These are phyloP conservation scores for Rhingia rostrata DNA, from an alignment of 2,888 invertebrate species.

Conservation along the genomic window DNA sequence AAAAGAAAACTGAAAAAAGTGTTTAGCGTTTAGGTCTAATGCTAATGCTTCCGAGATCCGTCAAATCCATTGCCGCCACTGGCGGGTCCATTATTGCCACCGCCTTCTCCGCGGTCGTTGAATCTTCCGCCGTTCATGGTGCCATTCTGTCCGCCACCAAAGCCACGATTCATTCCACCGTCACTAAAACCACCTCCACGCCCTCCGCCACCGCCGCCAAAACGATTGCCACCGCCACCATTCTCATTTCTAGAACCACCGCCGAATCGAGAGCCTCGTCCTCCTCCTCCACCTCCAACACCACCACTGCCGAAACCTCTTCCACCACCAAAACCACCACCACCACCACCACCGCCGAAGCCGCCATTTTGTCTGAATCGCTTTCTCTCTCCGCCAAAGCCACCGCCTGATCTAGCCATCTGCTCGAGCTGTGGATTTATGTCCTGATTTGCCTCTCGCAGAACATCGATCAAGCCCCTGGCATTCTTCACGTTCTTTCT, in stretches of 20 bases:
- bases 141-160: constrained; percentile 43
- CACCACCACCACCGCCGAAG: constrained; percentile 82
- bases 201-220: constrained; percentile 65
- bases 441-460: constrained; percentile 94
- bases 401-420: constrained; percentile 86
- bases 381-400: constrained; percentile 56
- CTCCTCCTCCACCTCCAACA: constrained; percentile 72
- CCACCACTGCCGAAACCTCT: constrained; percentile 73
- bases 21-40: constrained; percentile 43
- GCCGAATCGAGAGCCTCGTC: constrained; percentile 62
- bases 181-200: constrained; percentile 63
- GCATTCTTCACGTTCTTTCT: constrained; percentile 93
- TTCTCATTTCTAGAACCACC: constrained; percentile 61
- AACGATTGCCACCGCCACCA: constrained; percentile 59
- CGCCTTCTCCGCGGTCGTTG: constrained; percentile 57
- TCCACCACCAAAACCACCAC: constrained; percentile 75
- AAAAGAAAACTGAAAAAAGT: constrained; percentile 31
- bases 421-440: constrained; percentile 93
- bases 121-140: constrained; percentile 65
- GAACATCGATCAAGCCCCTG: constrained; percentile 92
- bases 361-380: constrained; percentile 76
- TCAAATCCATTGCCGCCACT: constrained; percentile 55
- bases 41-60: constrained; percentile 76
- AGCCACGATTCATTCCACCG: constrained; percentile 63
- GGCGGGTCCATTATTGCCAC: constrained; percentile 32